Conservation (phyloP, 1,140 invertebrate species). For the Ganaspis sp. region DNA sequence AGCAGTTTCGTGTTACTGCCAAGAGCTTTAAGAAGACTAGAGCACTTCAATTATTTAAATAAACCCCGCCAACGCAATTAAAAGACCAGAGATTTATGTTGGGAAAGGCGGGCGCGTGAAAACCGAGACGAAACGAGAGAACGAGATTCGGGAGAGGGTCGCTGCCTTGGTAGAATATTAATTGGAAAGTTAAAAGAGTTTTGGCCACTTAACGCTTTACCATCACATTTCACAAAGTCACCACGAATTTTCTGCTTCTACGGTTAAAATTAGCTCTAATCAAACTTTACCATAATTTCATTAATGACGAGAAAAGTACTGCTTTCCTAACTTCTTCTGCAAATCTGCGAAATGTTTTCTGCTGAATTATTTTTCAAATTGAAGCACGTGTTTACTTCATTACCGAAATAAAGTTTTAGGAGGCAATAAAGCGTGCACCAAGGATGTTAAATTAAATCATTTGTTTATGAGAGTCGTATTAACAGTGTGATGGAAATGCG, state of each 20-base stretch:
- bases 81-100: constrained; percentile 61
- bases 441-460: neutral
- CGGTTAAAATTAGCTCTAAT: constrained; percentile 9
- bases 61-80: constrained; percentile 65
- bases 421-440: neutral
- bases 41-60: constrained; percentile 67
- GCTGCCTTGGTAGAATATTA: constrained; percentile 61
- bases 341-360: too few relatives aligned
- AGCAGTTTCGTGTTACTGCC: constrained; percentile 2
- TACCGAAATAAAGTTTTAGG: neutral
- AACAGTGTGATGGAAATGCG: neutral
- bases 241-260: constrained; percentile 38
- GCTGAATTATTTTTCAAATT: too few relatives aligned
- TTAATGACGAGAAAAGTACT: neutral
- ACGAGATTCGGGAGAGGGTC: constrained; percentile 26
- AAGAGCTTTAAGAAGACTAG: constrained; percentile 1
- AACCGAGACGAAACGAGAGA: constrained; percentile 40
- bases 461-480: neutral
- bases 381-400: neutral
- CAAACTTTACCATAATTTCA: constrained; percentile 15
- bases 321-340: too few relatives aligned
- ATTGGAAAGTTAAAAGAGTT: constrained; percentile 67
- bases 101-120: constrained; percentile 29
- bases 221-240: constrained; percentile 29
- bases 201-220: constrained; percentile 44